A percentile compares a stretch with the other conserved stretches of the same genome.
Evolutionary conservation across 2,113 vertebrate genomes (phyloP).

Genomic region (Dipodomys stephensi): DNA sequence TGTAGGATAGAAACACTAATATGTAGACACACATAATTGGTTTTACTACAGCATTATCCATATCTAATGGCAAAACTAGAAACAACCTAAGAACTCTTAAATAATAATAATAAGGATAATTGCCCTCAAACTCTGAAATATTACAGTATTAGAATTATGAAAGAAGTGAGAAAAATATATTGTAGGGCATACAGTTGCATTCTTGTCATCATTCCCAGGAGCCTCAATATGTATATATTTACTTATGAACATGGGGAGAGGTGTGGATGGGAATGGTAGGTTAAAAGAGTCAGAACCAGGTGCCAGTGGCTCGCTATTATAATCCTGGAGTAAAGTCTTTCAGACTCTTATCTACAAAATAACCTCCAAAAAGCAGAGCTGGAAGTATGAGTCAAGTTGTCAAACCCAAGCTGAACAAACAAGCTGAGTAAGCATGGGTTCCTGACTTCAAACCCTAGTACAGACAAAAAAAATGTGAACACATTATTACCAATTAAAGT

Average conservation of each 20-base stretch:
- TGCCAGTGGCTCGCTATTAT: no score
- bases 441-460: no score
- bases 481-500: neutral
- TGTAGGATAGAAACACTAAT: neutral
- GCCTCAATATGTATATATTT: neutral
- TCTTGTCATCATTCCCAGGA: neutral
- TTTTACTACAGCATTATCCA: neutral
- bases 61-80: neutral
- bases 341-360: no score
- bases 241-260: neutral
- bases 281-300: neutral
- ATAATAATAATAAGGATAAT: no score
- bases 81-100: neutral
- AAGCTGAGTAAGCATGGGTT: no score
- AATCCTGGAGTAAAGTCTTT: no score
- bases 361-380: no score
- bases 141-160: neutral
- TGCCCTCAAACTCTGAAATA: neutral
- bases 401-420: no score
- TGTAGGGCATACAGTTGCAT: neutral
- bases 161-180: conserved; percentile 12
- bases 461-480: neutral
- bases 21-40: neutral
- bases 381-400: no score
- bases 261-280: neutral